Base-by-base conservation (phyloP, 2,797 vertebrate species). In the Lacerta bilineata region DNA sequence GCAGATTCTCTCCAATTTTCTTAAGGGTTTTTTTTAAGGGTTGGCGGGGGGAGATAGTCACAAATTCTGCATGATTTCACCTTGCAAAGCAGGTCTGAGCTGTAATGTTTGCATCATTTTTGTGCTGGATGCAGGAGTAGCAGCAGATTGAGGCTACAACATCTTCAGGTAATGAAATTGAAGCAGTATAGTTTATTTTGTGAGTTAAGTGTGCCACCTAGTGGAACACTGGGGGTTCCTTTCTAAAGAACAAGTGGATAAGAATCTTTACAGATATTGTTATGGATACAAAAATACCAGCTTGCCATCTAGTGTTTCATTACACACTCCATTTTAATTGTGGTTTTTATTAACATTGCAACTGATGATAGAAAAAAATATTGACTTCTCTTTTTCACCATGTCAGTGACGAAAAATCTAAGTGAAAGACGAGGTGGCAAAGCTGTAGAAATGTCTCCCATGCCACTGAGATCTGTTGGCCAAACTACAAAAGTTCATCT, bases 391-490 rank as follows among this genome's bases (percentile, higher is more conserved):
- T 89, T 94, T 50, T 95, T 86, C 85, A 29, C 84, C 74, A 0
- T 90, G 29, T 66, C 92, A 99, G 99, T 99, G 96, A 98, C 98
- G 0, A 99, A 99, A 96, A 99, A 98, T 95, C 91, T 99, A 96
- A 98, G 93, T 69, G 99, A 99, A 93, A 97, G 98, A 91, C 97
- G 97, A 80, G 97, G 97, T 88, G 96, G 95, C 25, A 99, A 98
- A 96, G 97, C 94, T 80, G 96, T 97, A 0, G 98, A 99, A 95
- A 98, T 98, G 98, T 99, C 98, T 90, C 98, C 99, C 0, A 97
- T 98, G 89, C 98, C 98, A 55, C 86, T 98, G 94, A 98, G 98
- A 15, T 98, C 98, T 0, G 75, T 96, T 64, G 95, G 98, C 90
- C 98, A 98, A 20, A 95, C 96, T 0, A 91, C 96, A 39, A 99